phyloP scores from a whole-genome alignment of 2,797 vertebrate species.

The Pipistrellus nathusii region DNA sequence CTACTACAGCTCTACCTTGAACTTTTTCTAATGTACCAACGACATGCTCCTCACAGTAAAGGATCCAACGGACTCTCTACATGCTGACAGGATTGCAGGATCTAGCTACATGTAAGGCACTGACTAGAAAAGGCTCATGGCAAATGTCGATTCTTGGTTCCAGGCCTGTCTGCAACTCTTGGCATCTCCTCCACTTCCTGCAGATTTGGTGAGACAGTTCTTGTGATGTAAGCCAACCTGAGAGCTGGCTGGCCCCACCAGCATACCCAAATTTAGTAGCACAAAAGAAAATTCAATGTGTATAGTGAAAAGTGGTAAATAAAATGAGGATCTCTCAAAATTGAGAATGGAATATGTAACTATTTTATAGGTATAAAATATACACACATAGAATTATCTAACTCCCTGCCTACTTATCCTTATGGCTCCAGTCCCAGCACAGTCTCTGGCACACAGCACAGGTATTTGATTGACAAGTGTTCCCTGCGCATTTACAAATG shows the following conservation, averaged over 20 bases:
- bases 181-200: background rate
- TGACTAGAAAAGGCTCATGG: background rate
- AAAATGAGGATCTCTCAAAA: background rate
- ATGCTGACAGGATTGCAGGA: background rate
- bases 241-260: background rate
- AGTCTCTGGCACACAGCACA: background rate
- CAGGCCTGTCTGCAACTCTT: background rate
- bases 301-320: background rate
- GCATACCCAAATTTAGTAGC: background rate
- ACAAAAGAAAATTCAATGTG: background rate
- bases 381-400: background rate
- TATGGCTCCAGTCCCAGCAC: background rate
- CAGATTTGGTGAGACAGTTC: background rate
- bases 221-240: background rate
- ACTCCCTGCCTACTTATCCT: background rate
- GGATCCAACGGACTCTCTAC: background rate
- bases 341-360: background rate
- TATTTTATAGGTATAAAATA: background rate
- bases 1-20: background rate
- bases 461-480: too few species aligned
- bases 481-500: background rate
- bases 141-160: background rate
- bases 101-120: background rate
- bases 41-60: background rate
- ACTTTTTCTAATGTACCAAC: conserved; percentile 26